Evolutionary conservation across 2,113 vertebrate species (phyloP).

Genomic region (Tychaedon coryphoeus): DNA sequence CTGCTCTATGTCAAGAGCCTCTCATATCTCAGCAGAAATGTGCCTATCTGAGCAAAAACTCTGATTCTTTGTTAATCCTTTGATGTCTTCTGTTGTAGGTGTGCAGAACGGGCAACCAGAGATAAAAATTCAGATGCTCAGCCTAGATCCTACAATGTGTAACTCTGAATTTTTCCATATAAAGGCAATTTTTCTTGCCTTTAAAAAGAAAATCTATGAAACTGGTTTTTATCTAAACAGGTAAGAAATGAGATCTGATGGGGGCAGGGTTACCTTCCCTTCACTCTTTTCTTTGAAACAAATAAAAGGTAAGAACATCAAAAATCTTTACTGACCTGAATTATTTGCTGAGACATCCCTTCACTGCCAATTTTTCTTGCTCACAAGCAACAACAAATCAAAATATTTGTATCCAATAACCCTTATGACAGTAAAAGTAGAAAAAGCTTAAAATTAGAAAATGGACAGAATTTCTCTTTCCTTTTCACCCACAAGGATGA

Average conservation of each 20-base stretch:
- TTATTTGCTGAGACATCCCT: neutral
- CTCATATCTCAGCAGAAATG: neutral
- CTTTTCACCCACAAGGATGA: neutral
- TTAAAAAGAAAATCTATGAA: neutral
- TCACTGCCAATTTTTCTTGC: neutral
- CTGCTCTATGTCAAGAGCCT: neutral
- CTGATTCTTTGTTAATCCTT: neutral
- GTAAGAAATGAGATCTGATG: neutral
- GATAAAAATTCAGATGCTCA: neutral
- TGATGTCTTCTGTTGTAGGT: neutral
- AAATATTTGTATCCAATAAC: neutral
- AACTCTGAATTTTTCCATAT: neutral
- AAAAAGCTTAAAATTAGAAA: neutral
- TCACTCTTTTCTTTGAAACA: neutral
- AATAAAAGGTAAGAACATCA: neutral
- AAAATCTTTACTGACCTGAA: neutral
- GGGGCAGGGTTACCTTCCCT: rapidly evolving
- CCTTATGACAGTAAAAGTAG: neutral
- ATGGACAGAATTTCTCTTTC: neutral
- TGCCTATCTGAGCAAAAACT: neutral
- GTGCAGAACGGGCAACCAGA: neutral
- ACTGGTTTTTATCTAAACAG: neutral
- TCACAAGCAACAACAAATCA: neutral
- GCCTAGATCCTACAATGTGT: neutral
- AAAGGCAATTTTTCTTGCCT: neutral